These are phyloP conservation scores for Sciaenops ocellatus DNA, from an alignment of 2,797 vertebrate species.

Conservation along the genomic window DNA sequence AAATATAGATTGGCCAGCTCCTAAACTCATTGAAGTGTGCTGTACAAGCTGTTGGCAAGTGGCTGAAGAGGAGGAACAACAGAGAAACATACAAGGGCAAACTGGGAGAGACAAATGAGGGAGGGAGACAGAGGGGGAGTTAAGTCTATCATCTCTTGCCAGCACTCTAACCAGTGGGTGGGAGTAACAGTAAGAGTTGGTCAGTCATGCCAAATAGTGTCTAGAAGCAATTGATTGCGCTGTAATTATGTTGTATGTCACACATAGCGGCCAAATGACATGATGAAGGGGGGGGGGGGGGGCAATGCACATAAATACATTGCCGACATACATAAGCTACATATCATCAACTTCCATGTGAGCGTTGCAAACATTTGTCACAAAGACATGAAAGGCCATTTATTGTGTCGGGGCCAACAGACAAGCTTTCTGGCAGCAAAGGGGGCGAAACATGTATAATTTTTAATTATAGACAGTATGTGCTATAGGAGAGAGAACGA, in stretches of 20 bases:
- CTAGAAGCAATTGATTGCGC: conserved; percentile 35
- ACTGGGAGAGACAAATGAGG: conserved; percentile 19
- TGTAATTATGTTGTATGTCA: conserved; percentile 22
- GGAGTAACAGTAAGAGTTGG: conserved; percentile 19
- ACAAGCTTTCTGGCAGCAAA: too few relatives aligned
- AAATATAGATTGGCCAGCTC: conserved; percentile 62
- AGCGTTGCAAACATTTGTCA: not conserved
- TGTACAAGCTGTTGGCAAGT: conserved; percentile 50
- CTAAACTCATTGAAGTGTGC: conserved; percentile 49
- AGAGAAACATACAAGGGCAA: conserved; percentile 17
- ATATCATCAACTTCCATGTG: not conserved
- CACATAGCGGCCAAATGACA: conserved; percentile 13
- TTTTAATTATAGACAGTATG: not conserved
- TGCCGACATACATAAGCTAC: not conserved
- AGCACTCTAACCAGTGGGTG: conserved; percentile 41
- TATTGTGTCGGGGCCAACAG: not conserved
- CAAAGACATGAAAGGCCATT: not conserved
- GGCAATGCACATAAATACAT: not conserved
- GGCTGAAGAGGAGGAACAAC: conserved; percentile 33
- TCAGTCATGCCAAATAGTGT: conserved; percentile 44
- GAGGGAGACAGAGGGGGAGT: conserved; percentile 8
- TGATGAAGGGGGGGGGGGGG: not conserved
- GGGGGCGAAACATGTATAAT: not conserved
- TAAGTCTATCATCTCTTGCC: conserved; percentile 23
- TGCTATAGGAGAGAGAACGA: too few relatives aligned